Evolutionary conservation across 2,888 invertebrate species (phyloP).

Genomic region (Euproctis similis): DNA sequence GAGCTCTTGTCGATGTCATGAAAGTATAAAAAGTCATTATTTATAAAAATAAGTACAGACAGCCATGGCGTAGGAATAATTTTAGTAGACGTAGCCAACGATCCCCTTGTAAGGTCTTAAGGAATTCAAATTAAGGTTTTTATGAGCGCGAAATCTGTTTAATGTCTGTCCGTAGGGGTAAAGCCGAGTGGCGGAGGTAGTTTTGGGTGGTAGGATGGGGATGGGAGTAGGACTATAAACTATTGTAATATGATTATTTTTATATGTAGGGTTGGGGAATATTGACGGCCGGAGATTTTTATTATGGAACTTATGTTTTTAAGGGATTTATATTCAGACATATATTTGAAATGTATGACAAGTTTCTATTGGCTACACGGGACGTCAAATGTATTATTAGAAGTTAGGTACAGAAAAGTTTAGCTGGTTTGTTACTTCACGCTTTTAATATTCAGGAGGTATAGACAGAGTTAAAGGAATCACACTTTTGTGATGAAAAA

Average conservation of each 20-base stretch:
- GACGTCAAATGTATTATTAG: too few relatives aligned
- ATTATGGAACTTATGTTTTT: slow-evolving; percentile 2
- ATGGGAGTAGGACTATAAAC: slow-evolving; percentile 17
- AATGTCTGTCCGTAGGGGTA: slow-evolving; percentile 41
- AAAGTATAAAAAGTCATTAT: too few relatives aligned
- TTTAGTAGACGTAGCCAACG: slow-evolving; percentile 7
- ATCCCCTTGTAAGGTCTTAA: slow-evolving; percentile 41
- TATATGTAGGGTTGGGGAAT: slow-evolving; percentile 12
- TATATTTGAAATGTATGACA: too few relatives aligned
- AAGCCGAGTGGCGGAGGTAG: slow-evolving; percentile 9
- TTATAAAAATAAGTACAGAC: background rate
- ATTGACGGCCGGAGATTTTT: slow-evolving; percentile 1
- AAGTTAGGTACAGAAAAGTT: too few relatives aligned
- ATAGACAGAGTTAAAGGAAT: too few relatives aligned
- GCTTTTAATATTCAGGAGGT: too few relatives aligned
- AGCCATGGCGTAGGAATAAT: slow-evolving; percentile 3
- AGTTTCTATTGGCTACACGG: too few relatives aligned
- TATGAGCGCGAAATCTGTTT: slow-evolving; percentile 68
- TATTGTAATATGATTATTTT: slow-evolving; percentile 18
- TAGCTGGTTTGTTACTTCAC: too few relatives aligned
- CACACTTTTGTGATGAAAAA: too few relatives aligned
- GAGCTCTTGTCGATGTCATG: too few relatives aligned
- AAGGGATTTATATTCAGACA: background rate
- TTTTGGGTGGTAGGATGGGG: slow-evolving; percentile 7
- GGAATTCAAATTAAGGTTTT: slow-evolving; percentile 73